phyloP scores from a whole-genome alignment of 2,797 vertebrate species.

The Acestrorhynchus altus region DNA sequence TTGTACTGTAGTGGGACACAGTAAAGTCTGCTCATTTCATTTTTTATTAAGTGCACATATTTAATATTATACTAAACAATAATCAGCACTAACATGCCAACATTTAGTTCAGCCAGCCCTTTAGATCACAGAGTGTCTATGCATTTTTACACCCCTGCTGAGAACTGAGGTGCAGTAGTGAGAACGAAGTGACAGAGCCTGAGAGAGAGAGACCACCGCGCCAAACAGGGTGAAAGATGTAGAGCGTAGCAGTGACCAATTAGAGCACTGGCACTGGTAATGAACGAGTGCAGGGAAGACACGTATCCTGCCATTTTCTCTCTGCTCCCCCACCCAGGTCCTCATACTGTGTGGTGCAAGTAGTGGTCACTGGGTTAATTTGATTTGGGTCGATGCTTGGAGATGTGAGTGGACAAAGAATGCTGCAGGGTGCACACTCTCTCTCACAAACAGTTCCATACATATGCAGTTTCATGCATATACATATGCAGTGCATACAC shows the following conservation, averaged over 20 bases:
- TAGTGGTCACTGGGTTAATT: conserved; percentile 32
- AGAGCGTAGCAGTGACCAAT: not conserved
- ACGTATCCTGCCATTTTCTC: not conserved
- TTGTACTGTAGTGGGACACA: no score
- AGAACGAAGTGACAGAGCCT: not conserved
- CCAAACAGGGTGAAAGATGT: not conserved
- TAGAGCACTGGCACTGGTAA: conserved; percentile 12
- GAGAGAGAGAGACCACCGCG: not conserved
- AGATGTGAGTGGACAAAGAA: conserved; percentile 10
- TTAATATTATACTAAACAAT: no score
- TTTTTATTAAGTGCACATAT: no score
- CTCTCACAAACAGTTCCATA: not conserved
- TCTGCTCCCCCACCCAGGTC: not conserved
- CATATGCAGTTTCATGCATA: no score
- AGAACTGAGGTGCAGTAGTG: not conserved
- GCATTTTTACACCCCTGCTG: not conserved
- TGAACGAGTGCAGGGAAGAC: not conserved
- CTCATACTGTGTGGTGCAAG: conserved; percentile 9
- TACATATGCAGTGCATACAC: no score
- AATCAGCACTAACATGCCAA: no score
- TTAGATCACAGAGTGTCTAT: no score
- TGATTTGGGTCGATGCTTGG: conserved; percentile 29
- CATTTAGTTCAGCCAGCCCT: no score
- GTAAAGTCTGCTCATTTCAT: no score
- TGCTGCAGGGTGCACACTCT: not conserved